These are phyloP conservation scores for Neolamprologus modestus DNA, from an alignment of 2,113 vertebrate genomes.

Conservation along the genomic window DNA sequence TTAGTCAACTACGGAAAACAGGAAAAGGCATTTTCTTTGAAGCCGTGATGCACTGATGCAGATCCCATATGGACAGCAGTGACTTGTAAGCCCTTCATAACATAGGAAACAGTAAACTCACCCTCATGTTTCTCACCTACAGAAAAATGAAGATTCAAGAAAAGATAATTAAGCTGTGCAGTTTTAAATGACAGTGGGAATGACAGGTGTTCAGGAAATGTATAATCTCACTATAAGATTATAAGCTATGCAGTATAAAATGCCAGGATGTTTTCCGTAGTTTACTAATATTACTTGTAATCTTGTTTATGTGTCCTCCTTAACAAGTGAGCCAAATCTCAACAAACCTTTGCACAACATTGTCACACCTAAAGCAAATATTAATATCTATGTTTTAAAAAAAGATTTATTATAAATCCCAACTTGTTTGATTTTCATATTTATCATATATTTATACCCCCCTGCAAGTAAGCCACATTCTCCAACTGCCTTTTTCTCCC, in stretches of 20 bases:
- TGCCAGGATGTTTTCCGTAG: background rate
- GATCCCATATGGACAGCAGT: background rate
- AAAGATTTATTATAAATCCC: background rate
- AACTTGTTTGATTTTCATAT: background rate
- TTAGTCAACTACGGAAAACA: background rate
- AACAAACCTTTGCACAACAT: background rate
- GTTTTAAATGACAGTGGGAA: background rate
- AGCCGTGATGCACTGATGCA: background rate
- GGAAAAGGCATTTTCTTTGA: background rate
- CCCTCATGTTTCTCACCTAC: background rate
- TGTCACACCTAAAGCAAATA: background rate
- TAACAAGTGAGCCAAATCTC: background rate
- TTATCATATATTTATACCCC: background rate
- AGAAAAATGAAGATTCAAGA: background rate
- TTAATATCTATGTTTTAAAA: background rate
- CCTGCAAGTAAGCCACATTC: background rate
- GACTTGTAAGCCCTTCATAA: background rate
- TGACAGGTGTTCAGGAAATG: background rate
- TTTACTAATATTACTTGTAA: background rate
- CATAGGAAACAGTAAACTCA: background rate
- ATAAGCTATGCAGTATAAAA: background rate
- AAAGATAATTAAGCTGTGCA: background rate
- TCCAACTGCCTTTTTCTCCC: background rate
- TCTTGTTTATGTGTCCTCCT: background rate
- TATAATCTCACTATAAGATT: background rate